phyloP scores from a whole-genome alignment of 2,888 invertebrate genomes.

The Caenorhabditis sp. region DNA sequence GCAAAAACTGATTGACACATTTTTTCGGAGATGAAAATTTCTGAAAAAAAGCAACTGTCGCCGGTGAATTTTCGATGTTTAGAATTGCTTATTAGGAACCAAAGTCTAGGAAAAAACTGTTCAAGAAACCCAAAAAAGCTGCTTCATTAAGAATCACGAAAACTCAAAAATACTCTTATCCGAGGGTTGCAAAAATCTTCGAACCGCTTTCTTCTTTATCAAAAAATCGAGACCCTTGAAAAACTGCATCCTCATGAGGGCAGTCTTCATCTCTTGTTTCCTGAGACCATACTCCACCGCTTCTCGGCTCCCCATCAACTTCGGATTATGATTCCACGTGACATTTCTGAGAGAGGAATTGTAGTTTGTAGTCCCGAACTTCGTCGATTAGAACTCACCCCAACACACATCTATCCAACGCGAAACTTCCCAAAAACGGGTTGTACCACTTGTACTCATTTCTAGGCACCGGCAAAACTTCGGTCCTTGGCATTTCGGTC shows the following conservation, averaged over 20 bases:
- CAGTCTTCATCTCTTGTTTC: conserved; percentile 1
- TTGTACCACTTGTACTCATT: conserved; percentile 41
- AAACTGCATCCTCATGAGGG: neutral
- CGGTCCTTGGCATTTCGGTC: conserved; percentile 8
- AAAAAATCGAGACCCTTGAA: neutral
- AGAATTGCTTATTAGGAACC: too few relatives aligned
- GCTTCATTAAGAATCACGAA: neutral
- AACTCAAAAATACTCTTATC: neutral
- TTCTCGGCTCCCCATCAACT: neutral
- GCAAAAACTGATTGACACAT: too few relatives aligned
- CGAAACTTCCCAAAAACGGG: conserved; percentile 38
- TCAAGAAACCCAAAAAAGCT: too few relatives aligned
- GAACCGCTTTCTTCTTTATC: neutral
- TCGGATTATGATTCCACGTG: conserved; percentile 38
- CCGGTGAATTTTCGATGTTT: too few relatives aligned
- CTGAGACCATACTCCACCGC: conserved; percentile 9
- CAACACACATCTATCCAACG: conserved; percentile 45
- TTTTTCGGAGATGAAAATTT: too few relatives aligned
- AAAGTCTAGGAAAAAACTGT: too few relatives aligned
- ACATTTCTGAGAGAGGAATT: conserved; percentile 21
- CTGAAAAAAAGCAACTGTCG: too few relatives aligned
- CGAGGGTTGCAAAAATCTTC: neutral
- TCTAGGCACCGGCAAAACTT: too few relatives aligned
- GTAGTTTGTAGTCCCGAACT: too few relatives aligned
- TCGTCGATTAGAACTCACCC: neutral